Evolutionary conservation across 2,797 vertebrate genomes (phyloP), one percentile per base, ranked within the genome.

Genomic region (Anguilla marmorata): DNA sequence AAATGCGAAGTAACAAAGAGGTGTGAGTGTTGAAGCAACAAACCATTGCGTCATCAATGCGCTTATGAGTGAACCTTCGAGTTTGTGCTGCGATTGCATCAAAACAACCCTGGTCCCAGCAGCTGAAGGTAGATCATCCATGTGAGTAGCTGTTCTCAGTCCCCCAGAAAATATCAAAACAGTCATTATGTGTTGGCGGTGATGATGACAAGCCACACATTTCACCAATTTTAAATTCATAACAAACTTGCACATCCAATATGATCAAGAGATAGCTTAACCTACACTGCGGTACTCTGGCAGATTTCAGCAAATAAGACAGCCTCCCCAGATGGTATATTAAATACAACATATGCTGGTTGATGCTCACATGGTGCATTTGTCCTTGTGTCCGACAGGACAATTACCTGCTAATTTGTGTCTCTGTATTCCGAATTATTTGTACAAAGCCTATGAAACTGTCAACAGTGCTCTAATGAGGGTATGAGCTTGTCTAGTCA

Each of bases 301-400:
- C 52, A 74, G 60, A 89, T 30, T 88, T 76, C n/a, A 86, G 52
- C 74, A 88, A 72, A 50, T 60, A 87, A 80, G 89, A 86, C 19
- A 82, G 30, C 91, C 21, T 72, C 33, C 54, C 80, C 72, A 86
- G 84, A 85, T 85, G 84, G 84, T 19, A 41, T 45, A 41, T 63
- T 85, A 85, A 63, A 85, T 24, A 63, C 16, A 85, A 66, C 84
- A 90, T 90, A 93, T 92, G 92, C 89, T 92, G 91, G 74, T 82
- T 87, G 58, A 86, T 87, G 80, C 84, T 89, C 86, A 50, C 74
- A 63, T 85, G 4, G 84, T 24, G 84, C 33, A 37, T 85, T 85
- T 85, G 84, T 85, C 84, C 84, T 85, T 85, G 84, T 33, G 30
- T 85, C 84, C 56, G 19, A 63, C 58, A 30, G 84, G 84, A 85